Percentiles rank a stretch among this genome's conserved stretches.
These are phyloP conservation scores for Phengaris alcon DNA, from an alignment of 2,888 invertebrate species.

Conservation along the genomic window DNA sequence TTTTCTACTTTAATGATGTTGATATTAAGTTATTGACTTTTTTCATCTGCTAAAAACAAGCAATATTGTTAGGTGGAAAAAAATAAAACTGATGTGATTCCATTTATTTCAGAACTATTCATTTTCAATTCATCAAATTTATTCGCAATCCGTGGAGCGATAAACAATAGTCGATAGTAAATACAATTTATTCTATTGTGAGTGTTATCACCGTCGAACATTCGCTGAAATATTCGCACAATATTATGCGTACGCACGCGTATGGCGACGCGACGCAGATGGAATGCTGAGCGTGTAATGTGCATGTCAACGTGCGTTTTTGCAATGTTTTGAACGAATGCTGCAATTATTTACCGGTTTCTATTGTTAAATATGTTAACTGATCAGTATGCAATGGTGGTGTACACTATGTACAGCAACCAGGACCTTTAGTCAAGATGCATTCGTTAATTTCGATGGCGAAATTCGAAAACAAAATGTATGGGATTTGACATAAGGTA, in stretches of 20 bases:
- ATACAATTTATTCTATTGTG: constrained; percentile 30
- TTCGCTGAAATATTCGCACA: constrained; percentile 47
- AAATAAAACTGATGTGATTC: neutral
- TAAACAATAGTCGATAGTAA: neutral
- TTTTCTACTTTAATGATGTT: no score
- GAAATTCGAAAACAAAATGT: no score
- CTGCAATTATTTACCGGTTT: neutral
- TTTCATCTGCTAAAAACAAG: neutral
- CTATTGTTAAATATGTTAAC: neutral
- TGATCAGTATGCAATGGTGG: no score
- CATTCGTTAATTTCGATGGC: no score
- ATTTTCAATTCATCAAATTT: constrained; percentile 28
- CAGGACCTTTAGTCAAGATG: no score
- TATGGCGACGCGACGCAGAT: constrained; percentile 43
- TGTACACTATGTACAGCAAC: no score
- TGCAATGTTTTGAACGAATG: neutral
- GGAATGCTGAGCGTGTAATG: constrained; percentile 44
- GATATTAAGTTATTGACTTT: neutral
- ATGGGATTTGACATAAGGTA: no score
- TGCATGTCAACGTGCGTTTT: constrained; percentile 18
- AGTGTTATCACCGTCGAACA: constrained; percentile 29
- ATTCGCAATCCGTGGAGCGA: neutral
- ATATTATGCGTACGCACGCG: constrained; percentile 64
- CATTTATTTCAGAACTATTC: constrained; percentile 2
- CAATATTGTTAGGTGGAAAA: neutral